Evolutionary conservation across 2,888 invertebrate genomes (phyloP), one percentile per base, ranked within the genome.

Genomic region (Malacosoma neustria): DNA sequence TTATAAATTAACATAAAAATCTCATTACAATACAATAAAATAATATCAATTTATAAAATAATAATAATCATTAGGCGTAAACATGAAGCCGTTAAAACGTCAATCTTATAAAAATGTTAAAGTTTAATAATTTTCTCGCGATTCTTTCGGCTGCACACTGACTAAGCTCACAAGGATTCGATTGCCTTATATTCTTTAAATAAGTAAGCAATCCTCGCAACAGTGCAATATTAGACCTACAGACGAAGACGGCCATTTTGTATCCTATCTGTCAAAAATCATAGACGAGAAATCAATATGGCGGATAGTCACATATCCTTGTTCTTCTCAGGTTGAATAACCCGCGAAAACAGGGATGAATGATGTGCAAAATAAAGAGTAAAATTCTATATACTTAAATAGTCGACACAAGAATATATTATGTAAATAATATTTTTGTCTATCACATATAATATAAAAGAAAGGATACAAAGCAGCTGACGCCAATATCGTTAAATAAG

Each of bases 1-100:
- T 64, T 68, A 79, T 79, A 73, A 75, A 76, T 74, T 75, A 75
- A 70, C 64, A 70, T 73, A 71, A 63, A n/a, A 52, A 60, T 57
- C 38, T 46, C 45, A 58, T 63, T 59, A 57, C 49, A 49, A 61
- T 59, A 57, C 49, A 49, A 61, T 61, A 62, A 22, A 7, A 65
- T 63, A 65, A 69, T 71, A 68, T 72, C 54, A 66, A 62, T 62
- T 63, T 42, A 67, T 70, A 63, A 72, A 65, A 22, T 5, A 22
- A 4, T 7, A 22, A 22, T 7, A 22, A 71, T 71, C 69, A 70
- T 59, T 68, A 68, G 64, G 66, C 69, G 59, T 71, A 72, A 74
- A 76, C 63, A 67, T 56, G 42, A 72, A 75, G 76, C 68, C 58
- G 63, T 62, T 61, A 51, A 54, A 65, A 66, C 72, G 67, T 73